Percentiles rank a stretch among this genome's conserved stretches.
phyloP scores from a whole-genome alignment of 2,888 invertebrate genomes.

The Protodeltote pygarga region DNA sequence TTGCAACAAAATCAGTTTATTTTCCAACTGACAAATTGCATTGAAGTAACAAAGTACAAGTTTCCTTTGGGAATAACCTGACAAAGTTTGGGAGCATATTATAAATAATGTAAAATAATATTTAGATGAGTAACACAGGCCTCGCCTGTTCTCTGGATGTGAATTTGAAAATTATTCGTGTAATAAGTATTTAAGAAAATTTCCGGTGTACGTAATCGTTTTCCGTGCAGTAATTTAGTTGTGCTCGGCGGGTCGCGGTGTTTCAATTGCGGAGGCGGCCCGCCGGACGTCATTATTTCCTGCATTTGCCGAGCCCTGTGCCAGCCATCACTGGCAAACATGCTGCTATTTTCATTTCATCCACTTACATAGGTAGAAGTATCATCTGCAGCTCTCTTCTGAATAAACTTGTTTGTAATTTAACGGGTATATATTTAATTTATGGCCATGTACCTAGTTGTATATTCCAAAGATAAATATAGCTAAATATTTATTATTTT shows the following conservation, averaged over 20 bases:
- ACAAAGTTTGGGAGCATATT: slow-evolving; percentile 63
- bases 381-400: too few relatives aligned
- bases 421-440: too few relatives aligned
- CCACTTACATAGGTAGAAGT: slow-evolving; percentile 3
- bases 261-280: slow-evolving; percentile 70
- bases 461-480: too few relatives aligned
- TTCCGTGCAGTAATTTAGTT: slow-evolving; percentile 71
- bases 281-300: slow-evolving; percentile 79
- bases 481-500: too few relatives aligned
- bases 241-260: slow-evolving; percentile 59
- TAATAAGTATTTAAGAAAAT: slow-evolving; percentile 66
- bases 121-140: slow-evolving; percentile 24
- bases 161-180: slow-evolving; percentile 49
- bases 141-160: slow-evolving; percentile 1
- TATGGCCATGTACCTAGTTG: too few relatives aligned
- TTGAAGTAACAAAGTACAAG: slow-evolving; percentile 77
- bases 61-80: slow-evolving; percentile 74
- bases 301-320: slow-evolving; percentile 52
- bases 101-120: slow-evolving; percentile 51
- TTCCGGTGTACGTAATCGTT: slow-evolving; percentile 68
- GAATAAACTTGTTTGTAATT: too few relatives aligned
- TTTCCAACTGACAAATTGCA: slow-evolving; percentile 81
- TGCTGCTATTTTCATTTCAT: slow-evolving; percentile 22
- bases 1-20: slow-evolving; percentile 84
- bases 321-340: slow-evolving; percentile 28